Evolutionary conservation across 2,888 invertebrate species (phyloP).

Genomic region (Gnatocerus cornutus): DNA sequence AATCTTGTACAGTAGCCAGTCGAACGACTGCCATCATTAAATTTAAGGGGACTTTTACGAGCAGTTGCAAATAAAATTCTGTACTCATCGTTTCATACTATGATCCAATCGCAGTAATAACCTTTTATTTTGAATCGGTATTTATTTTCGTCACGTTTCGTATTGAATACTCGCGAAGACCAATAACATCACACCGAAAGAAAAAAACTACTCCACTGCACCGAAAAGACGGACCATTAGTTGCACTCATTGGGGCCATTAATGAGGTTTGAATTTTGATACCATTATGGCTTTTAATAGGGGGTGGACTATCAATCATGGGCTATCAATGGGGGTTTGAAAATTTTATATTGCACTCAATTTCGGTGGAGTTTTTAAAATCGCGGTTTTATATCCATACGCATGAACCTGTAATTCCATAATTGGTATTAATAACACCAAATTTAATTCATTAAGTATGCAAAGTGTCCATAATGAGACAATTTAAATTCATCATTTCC

Average conservation of each 20-base stretch:
- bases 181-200: slow-evolving; percentile 3
- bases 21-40: slow-evolving; percentile 37
- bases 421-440: not conserved
- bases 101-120: slow-evolving; percentile 42
- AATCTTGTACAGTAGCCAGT: slow-evolving; percentile 36
- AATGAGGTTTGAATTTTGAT: slow-evolving; percentile 1
- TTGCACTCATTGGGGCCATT: not conserved
- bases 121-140: slow-evolving; percentile 44
- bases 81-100: slow-evolving; percentile 35
- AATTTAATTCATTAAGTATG: not conserved
- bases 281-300: not conserved
- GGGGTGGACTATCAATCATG: too few species aligned
- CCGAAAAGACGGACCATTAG: slow-evolving; percentile 9
- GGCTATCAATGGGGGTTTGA: too few species aligned
- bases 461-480: not conserved
- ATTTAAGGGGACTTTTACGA: slow-evolving; percentile 45
- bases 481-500: slow-evolving; percentile 4
- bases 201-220: slow-evolving; percentile 5
- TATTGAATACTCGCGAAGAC: slow-evolving; percentile 37
- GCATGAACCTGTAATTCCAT: too few species aligned
- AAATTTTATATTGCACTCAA: too few species aligned
- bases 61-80: slow-evolving; percentile 40
- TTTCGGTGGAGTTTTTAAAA: too few species aligned
- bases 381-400: too few species aligned
- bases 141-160: slow-evolving; percentile 48